Conservation (phyloP, 2,888 invertebrate genomes). For the Orthosia gothica region DNA sequence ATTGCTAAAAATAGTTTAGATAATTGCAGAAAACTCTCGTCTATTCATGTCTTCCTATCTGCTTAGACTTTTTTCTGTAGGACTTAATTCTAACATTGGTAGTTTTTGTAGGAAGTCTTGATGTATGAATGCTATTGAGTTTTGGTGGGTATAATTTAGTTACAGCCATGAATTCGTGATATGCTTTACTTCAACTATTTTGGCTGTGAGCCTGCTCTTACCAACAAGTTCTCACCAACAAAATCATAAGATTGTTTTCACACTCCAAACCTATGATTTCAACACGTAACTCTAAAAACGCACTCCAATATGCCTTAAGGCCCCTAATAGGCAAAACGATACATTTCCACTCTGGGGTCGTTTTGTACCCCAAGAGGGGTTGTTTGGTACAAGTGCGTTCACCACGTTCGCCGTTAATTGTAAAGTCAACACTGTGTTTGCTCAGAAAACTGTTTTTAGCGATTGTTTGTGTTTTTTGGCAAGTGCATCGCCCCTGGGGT, state of each 20-base stretch:
- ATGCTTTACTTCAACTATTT: too few relatives aligned
- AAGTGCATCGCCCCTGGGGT: constrained; percentile 68
- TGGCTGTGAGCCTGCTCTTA: neutral
- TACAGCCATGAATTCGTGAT: too few relatives aligned
- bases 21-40: neutral
- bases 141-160: too few relatives aligned
- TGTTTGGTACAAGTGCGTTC: constrained; percentile 35
- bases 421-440: constrained; percentile 78
- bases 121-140: too few relatives aligned
- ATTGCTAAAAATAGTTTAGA: neutral
- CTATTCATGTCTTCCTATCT: too few relatives aligned
- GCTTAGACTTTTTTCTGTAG: too few relatives aligned
- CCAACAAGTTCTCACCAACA: neutral
- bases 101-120: too few relatives aligned
- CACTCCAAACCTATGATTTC: constrained; percentile 40
- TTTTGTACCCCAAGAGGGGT: constrained; percentile 52
- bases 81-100: too few relatives aligned
- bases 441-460: constrained; percentile 73
- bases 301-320: constrained; percentile 47
- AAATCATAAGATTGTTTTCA: constrained; percentile 17
- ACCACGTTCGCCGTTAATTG: constrained; percentile 74
- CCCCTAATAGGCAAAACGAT: constrained; percentile 46
- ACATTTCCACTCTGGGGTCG: constrained; percentile 51
- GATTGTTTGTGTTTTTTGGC: constrained; percentile 80
- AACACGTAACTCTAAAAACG: constrained; percentile 53